Conservation (phyloP, 2,113 vertebrate species). For the Mellivora capensis region DNA sequence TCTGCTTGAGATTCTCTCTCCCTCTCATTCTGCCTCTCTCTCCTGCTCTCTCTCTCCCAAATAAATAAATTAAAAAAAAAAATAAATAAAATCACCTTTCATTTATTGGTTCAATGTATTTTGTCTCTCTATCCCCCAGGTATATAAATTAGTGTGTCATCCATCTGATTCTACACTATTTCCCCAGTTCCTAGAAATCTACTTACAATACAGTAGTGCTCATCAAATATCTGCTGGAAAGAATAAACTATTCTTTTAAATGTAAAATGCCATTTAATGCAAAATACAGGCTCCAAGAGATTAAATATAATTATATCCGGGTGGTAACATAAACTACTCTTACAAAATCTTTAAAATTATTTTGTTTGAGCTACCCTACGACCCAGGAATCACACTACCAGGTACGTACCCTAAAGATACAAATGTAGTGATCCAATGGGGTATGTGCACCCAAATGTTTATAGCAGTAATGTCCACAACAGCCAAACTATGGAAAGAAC, state of each 20-base stretch:
- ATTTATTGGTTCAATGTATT: neutral
- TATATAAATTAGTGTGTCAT: neutral
- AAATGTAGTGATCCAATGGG: no score
- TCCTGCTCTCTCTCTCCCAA: neutral
- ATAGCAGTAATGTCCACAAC: no score
- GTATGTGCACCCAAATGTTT: no score
- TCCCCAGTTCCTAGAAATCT: neutral
- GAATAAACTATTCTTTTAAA: neutral
- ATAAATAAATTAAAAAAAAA: neutral
- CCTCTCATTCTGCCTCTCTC: neutral
- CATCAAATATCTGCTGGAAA: neutral
- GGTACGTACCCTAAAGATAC: no score
- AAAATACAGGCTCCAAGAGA: neutral
- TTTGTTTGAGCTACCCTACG: neutral
- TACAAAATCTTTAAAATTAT: neutral
- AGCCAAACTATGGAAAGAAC: no score
- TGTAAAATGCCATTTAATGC: neutral
- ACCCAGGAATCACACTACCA: no score
- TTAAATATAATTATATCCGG: neutral
- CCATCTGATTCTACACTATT: neutral
- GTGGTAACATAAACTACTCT: neutral
- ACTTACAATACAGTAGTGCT: neutral
- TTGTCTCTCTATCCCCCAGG: neutral
- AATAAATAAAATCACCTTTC: neutral
- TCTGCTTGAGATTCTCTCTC: neutral